Evolutionary conservation across 1,140 invertebrate genomes (phyloP).

Genomic region (Rhyzopertha dominica): DNA sequence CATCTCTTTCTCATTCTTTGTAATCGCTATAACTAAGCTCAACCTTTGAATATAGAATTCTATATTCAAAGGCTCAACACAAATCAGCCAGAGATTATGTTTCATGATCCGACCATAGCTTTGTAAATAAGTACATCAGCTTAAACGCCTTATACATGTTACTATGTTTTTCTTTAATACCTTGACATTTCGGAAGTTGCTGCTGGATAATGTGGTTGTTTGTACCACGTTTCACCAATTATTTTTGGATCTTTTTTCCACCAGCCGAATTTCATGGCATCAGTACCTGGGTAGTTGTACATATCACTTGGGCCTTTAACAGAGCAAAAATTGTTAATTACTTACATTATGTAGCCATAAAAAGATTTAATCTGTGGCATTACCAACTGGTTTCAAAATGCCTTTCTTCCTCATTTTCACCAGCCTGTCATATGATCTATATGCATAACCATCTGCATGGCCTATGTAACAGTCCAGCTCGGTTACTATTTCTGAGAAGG

Average conservation of each 20-base stretch:
- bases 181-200: no score
- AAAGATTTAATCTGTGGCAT: conserved; percentile 3
- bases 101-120: no score
- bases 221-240: no score
- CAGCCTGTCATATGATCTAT: conserved; percentile 31
- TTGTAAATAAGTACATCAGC: no score
- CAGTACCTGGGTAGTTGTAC: conserved; percentile 29
- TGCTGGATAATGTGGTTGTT: no score
- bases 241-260: conserved; percentile 28
- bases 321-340: conserved; percentile 1
- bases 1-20: no score
- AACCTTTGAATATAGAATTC: no score
- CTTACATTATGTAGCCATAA: neutral
- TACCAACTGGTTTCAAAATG: conserved; percentile 31
- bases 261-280: conserved; percentile 35
- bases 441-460: conserved; percentile 32
- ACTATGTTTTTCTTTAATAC: no score
- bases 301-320: conserved; percentile 29
- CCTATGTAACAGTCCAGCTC: conserved; percentile 36
- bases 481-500: conserved; percentile 27
- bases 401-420: conserved; percentile 27
- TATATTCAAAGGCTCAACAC: no score
- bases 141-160: no score
- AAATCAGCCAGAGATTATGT: no score
- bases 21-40: no score